Conservation (phyloP, 2,797 vertebrate species). For the Malurus splendens region DNA sequence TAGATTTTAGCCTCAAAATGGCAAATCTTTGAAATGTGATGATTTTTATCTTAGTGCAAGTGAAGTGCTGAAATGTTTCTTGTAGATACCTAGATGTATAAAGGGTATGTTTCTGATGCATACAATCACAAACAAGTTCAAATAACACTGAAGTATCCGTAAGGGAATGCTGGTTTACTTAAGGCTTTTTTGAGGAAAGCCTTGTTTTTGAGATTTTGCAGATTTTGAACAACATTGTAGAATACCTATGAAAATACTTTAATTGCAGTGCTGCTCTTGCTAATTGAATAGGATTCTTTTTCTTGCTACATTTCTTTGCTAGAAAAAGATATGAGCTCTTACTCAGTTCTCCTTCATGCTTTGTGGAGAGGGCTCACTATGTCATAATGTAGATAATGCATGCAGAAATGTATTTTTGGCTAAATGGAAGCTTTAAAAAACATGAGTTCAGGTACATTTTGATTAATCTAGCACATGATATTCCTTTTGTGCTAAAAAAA, state of each 20-base stretch:
- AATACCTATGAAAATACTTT: background rate
- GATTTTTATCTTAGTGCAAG: background rate
- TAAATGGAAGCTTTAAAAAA: conserved; percentile 1
- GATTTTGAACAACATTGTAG: background rate
- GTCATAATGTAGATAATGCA: background rate
- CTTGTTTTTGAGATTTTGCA: background rate
- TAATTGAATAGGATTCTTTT: background rate
- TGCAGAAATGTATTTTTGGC: background rate
- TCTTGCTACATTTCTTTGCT: background rate
- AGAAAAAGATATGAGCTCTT: background rate
- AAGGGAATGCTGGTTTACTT: background rate
- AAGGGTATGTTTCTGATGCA: background rate
- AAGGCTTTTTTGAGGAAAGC: background rate
- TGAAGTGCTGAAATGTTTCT: background rate
- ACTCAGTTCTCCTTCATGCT: background rate
- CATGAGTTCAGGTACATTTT: background rate
- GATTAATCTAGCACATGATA: background rate
- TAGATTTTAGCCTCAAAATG: background rate
- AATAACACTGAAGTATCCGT: background rate
- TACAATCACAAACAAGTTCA: background rate
- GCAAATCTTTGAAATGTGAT: background rate
- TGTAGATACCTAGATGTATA: background rate
- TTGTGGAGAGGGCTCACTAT: background rate
- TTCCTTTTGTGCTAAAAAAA: background rate
- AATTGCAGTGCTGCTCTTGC: background rate